Conservation (phyloP, 2,113 vertebrate species). For the Spea multiplicata region DNA sequence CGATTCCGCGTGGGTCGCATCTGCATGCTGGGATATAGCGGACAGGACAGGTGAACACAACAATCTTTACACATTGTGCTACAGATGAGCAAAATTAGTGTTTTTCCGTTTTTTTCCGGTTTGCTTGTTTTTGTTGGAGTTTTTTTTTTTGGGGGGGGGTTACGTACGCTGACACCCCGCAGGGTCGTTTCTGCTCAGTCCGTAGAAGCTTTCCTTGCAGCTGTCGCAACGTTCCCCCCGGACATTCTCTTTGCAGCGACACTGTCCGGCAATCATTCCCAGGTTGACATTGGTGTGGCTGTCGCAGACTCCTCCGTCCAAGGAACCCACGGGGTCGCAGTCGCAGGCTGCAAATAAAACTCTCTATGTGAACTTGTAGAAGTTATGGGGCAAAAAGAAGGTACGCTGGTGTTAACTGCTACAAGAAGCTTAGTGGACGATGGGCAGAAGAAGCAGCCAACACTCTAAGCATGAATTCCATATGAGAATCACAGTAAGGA, state of each 20-base stretch:
- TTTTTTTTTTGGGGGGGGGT: not conserved
- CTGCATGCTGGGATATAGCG: slow-evolving; percentile 67
- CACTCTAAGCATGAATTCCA: too few relatives aligned
- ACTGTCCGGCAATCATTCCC: slow-evolving; percentile 79
- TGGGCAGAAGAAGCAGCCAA: too few relatives aligned
- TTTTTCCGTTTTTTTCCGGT: too few relatives aligned
- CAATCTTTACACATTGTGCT: too few relatives aligned
- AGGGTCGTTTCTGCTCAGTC: slow-evolving; percentile 72
- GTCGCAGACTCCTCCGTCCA: slow-evolving; percentile 78
- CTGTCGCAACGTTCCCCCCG: slow-evolving; percentile 72
- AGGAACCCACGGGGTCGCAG: slow-evolving; percentile 76
- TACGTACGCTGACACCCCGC: slow-evolving; percentile 74
- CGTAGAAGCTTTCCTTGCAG: slow-evolving; percentile 74
- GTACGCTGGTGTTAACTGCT: too few relatives aligned
- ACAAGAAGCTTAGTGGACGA: too few relatives aligned
- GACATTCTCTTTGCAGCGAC: slow-evolving; percentile 78
- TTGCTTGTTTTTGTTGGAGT: not conserved
- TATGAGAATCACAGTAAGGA: too few relatives aligned
- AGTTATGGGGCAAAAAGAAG: not conserved
- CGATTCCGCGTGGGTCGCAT: slow-evolving; percentile 73
- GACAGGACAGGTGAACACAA: too few relatives aligned
- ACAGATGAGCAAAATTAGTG: too few relatives aligned
- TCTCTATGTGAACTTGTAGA: not conserved
- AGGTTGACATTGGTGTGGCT: slow-evolving; percentile 67
- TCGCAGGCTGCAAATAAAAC: slow-evolving; percentile 68